Evolutionary conservation across 2,888 invertebrate species (phyloP).

Genomic region (Heliconius sara): DNA sequence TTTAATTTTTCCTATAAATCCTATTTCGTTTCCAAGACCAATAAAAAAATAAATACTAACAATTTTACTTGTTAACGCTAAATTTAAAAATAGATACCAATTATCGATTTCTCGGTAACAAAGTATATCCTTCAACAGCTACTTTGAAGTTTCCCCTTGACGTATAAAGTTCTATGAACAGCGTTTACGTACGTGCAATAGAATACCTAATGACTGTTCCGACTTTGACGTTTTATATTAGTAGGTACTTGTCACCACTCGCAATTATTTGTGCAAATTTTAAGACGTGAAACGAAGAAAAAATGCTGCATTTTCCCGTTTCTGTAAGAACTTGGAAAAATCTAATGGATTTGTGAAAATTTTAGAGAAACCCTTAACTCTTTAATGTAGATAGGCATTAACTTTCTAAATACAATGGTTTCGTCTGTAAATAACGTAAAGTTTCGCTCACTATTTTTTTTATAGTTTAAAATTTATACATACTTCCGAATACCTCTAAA

Average conservation of each 20-base stretch:
- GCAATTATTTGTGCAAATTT: not conserved
- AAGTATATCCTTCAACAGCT: not conserved
- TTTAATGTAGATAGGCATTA: too few relatives aligned
- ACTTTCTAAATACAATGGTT: too few relatives aligned
- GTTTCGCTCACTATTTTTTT: too few relatives aligned
- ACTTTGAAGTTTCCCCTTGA: not conserved
- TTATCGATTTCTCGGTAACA: conserved; percentile 6
- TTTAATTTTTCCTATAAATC: too few relatives aligned
- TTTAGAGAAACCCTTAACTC: too few relatives aligned
- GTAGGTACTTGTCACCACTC: not conserved
- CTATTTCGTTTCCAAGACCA: not conserved
- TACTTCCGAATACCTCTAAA: too few relatives aligned
- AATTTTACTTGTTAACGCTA: not conserved
- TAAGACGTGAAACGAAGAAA: too few relatives aligned
- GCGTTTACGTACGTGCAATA: conserved; percentile 13
- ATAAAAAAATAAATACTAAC: not conserved
- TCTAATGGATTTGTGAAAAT: too few relatives aligned
- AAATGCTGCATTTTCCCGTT: not conserved
- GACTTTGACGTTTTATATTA: not conserved
- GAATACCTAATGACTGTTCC: not conserved
- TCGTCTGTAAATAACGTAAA: too few relatives aligned
- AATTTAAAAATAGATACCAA: conserved; percentile 8
- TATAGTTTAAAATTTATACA: too few relatives aligned
- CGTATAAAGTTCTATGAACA: not conserved
- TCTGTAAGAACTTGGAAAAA: too few relatives aligned